Percentiles rank a stretch among this genome's conserved stretches.
These are phyloP conservation scores for Pampus argenteus DNA, from an alignment of 2,797 vertebrate species.

Conservation along the genomic window DNA sequence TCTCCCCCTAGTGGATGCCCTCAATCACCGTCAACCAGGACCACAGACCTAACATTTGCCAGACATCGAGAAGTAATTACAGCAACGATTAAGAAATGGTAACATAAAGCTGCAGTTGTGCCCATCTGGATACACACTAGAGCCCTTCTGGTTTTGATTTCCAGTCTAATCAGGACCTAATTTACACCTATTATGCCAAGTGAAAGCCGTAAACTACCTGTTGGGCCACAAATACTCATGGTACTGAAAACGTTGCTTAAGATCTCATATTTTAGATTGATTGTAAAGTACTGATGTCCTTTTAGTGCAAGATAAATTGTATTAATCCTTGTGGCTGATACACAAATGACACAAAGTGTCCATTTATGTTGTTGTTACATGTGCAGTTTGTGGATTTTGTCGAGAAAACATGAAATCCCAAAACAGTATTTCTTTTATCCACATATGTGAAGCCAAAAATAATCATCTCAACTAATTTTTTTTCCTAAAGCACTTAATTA, in stretches of 20 bases:
- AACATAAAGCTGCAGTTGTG: neutral
- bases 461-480: neutral
- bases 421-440: neutral
- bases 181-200: conserved; percentile 29
- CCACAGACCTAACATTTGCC: neutral
- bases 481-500: neutral
- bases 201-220: conserved; percentile 2
- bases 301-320: neutral
- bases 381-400: neutral
- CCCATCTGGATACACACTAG: conserved; percentile 18
- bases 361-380: neutral
- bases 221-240: neutral
- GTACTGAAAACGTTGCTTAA: neutral
- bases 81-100: conserved; percentile 10
- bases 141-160: conserved; percentile 31
- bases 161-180: conserved; percentile 21
- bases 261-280: neutral
- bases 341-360: neutral
- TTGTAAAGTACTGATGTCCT: neutral
- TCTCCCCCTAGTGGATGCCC: conserved; percentile 72
- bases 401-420: neutral
- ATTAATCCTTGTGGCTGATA: neutral
- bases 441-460: neutral
- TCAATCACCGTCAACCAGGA: neutral
- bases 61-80: conserved; percentile 14